phyloP scores from a whole-genome alignment of 2,113 vertebrate genomes.

The Phainopepla nitens region DNA sequence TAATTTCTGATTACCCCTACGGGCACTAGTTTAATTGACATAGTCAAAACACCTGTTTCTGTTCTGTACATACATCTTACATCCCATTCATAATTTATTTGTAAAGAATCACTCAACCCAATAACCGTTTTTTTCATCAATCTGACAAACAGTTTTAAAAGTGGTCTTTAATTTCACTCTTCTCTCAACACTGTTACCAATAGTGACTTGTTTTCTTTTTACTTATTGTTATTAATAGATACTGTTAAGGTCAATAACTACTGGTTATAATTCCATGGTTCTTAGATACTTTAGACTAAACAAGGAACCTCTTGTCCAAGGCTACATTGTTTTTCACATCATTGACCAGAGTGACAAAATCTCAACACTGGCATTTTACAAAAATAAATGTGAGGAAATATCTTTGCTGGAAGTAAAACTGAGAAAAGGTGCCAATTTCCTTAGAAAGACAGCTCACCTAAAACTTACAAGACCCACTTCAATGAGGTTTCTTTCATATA shows the following conservation, averaged over 20 bases:
- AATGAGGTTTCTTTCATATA: not conserved
- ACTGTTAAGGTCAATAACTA: not conserved
- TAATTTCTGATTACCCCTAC: not conserved
- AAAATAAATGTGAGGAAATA: not conserved
- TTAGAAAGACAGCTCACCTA: not conserved
- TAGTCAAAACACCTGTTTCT: not conserved
- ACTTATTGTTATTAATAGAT: not conserved
- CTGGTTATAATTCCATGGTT: not conserved
- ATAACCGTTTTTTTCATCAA: not conserved
- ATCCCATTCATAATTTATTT: not conserved
- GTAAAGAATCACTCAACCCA: not conserved
- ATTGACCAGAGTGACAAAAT: not conserved
- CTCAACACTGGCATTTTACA: not conserved
- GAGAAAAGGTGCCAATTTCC: not conserved
- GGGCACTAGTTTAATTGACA: not conserved
- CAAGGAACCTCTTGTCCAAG: not conserved
- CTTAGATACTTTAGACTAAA: not conserved
- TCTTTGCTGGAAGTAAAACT: not conserved
- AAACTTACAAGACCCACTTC: not conserved
- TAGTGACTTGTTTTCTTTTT: not conserved
- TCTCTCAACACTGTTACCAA: not conserved
- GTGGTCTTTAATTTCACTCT: not conserved
- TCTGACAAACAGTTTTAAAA: not conserved
- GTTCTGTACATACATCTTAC: not conserved
- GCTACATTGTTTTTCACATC: rapidly evolving